Conservation (phyloP, 2,888 invertebrate species). For the Hydriomena furcata region DNA sequence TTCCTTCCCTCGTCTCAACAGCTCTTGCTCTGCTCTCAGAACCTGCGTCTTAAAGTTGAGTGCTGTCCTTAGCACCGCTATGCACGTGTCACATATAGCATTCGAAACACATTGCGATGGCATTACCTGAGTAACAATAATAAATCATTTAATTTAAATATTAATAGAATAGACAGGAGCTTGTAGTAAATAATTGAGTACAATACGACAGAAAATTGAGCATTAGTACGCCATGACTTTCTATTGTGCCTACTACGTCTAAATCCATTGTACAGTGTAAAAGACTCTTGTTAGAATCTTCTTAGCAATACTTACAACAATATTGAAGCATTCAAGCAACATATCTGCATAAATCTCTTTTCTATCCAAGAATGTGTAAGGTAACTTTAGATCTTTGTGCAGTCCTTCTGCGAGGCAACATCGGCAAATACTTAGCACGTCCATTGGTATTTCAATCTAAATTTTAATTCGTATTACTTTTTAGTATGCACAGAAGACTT, state of each 20-base stretch:
- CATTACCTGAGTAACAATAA: conserved; percentile 61
- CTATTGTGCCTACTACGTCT: too few species aligned
- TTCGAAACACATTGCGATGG: conserved; percentile 32
- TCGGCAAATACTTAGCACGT: conserved; percentile 53
- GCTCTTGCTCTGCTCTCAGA: conserved; percentile 49
- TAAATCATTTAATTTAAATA: conserved; percentile 56
- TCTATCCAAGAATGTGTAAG: conserved; percentile 43
- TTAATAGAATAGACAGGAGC: too few species aligned
- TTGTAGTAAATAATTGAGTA: too few species aligned
- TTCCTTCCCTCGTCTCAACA: conserved; percentile 42
- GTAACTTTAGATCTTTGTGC: conserved; percentile 48
- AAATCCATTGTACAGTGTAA: too few species aligned
- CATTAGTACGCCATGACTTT: too few species aligned
- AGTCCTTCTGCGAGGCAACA: conserved; percentile 57
- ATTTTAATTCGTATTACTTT: too few species aligned
- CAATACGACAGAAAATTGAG: too few species aligned
- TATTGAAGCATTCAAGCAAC: conserved; percentile 56
- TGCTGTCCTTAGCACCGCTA: conserved; percentile 51
- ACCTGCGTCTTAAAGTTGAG: conserved; percentile 60
- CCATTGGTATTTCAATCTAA: too few species aligned
- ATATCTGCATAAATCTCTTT: conserved; percentile 56
- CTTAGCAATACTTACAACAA: conserved; percentile 48
- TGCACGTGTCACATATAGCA: conserved; percentile 61
- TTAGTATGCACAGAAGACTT: too few species aligned
- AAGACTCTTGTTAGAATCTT: conserved; percentile 6